Evolutionary conservation across 1,140 invertebrate species (phyloP).

Genomic region (Trichonephila inaurata): DNA sequence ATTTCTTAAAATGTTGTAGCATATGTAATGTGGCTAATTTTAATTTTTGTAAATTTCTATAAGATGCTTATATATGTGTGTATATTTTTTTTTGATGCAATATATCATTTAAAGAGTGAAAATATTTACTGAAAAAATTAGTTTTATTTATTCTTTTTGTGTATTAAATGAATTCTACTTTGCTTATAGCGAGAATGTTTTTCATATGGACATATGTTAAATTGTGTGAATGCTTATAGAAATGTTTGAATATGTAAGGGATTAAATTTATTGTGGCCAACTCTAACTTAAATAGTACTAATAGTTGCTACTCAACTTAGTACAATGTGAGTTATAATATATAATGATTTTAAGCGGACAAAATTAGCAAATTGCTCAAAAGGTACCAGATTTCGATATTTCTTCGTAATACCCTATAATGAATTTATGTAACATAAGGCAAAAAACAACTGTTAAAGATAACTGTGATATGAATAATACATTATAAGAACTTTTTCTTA

Average conservation of each 20-base stretch:
- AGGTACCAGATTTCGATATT: background rate
- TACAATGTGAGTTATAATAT: background rate
- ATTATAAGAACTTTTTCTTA: background rate
- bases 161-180: background rate
- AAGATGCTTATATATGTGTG: background rate
- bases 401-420: background rate
- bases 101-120: background rate
- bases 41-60: background rate
- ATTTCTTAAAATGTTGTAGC: background rate
- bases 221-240: background rate
- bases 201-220: background rate
- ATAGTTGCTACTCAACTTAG: no score
- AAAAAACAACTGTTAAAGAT: background rate
- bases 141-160: slow-evolving; percentile 2
- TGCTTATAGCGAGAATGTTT: background rate
- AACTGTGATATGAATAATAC: slow-evolving; percentile 5
- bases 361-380: slow-evolving; percentile 6
- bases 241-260: background rate
- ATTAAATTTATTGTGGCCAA: background rate
- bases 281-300: background rate
- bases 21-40: slow-evolving; percentile 15
- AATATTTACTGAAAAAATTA: background rate
- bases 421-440: background rate
- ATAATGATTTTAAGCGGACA: background rate
- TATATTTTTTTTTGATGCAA: background rate